These are phyloP conservation scores for Pterostichus madidus DNA, from an alignment of 2,888 invertebrate genomes.

Conservation along the genomic window DNA sequence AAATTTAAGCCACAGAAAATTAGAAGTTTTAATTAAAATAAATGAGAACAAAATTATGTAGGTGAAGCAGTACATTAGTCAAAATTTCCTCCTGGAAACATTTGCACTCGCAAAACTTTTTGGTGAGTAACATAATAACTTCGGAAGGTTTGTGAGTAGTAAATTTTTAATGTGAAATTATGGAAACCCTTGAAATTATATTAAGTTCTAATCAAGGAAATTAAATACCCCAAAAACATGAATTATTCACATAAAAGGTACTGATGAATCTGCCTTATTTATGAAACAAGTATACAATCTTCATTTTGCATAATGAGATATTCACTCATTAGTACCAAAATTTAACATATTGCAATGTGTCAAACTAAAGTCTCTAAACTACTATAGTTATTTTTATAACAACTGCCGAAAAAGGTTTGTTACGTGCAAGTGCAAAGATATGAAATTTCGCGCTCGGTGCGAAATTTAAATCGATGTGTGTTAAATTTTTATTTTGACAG, in stretches of 20 bases:
- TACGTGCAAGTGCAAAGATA: no score
- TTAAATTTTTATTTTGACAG: no score
- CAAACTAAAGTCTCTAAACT: no score
- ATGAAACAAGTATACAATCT: not conserved
- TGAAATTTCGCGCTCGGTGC: no score
- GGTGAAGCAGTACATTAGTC: conserved; percentile 40
- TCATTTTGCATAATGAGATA: not conserved
- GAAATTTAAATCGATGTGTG: no score
- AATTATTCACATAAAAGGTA: conserved; percentile 18
- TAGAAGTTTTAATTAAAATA: conserved; percentile 48
- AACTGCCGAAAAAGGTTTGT: no score
- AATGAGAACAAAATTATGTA: conserved; percentile 38
- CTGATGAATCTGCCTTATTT: not conserved
- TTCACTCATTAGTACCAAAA: not conserved
- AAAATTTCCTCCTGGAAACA: conserved; percentile 32
- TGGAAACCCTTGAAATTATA: conserved; percentile 36
- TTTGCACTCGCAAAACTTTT: conserved; percentile 31
- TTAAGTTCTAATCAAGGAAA: conserved; percentile 37
- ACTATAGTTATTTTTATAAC: no score
- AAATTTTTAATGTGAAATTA: conserved; percentile 43
- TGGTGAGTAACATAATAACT: conserved; percentile 11
- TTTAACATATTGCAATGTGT: no score
- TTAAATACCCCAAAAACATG: not conserved
- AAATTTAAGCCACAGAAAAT: conserved; percentile 45
- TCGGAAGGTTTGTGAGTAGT: conserved; percentile 13